phyloP scores from a whole-genome alignment of 2,113 vertebrate genomes.

The Myrmecobius fasciatus region DNA sequence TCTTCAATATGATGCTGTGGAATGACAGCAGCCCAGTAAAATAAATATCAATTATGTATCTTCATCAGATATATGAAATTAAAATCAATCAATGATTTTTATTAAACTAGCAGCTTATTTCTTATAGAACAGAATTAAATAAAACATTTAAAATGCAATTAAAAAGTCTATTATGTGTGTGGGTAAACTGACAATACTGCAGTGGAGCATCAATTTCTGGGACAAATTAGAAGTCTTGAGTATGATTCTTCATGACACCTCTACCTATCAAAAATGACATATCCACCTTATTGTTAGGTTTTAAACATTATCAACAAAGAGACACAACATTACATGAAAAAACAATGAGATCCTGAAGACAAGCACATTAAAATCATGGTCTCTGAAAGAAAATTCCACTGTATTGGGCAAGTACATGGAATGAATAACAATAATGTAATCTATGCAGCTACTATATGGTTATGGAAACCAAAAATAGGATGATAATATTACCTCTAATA shows the following conservation, averaged over 20 bases:
- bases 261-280: not conserved
- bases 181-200: not conserved
- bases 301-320: not conserved
- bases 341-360: not conserved
- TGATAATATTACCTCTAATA: no score
- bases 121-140: not conserved
- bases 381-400: no score
- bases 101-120: not conserved
- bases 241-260: not conserved
- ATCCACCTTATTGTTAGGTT: not conserved
- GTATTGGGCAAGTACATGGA: no score
- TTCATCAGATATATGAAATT: not conserved
- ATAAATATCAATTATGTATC: not conserved
- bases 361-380: no score
- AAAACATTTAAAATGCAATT: not conserved
- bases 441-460: no score
- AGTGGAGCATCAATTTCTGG: not conserved
- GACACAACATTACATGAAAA: no score
- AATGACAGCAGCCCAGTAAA: no score
- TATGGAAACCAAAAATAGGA: no score
- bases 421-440: no score
- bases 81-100: conserved; percentile 30
- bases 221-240: not conserved
- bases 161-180: conserved; percentile 35
- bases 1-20: not conserved